phyloP scores from a whole-genome alignment of 1,140 invertebrate species.

The Tribolium madens region DNA sequence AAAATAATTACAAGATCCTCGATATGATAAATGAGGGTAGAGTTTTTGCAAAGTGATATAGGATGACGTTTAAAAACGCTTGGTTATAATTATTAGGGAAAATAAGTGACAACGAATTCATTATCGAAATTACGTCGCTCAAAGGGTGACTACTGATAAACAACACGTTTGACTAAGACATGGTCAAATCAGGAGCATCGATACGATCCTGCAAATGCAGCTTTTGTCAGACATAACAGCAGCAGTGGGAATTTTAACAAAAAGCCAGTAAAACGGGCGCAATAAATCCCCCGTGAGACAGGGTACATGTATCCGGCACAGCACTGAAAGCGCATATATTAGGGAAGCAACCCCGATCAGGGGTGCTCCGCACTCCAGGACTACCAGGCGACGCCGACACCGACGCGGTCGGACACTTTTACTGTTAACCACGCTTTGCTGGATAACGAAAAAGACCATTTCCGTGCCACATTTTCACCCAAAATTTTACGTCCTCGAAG shows the following conservation, averaged over 20 bases:
- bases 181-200: conserved; percentile 8
- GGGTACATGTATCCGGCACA: conserved; percentile 54
- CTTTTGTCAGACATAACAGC: conserved; percentile 52
- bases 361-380: neutral
- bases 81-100: conserved; percentile 41
- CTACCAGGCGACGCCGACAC: conserved; percentile 20
- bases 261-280: conserved; percentile 53
- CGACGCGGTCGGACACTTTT: conserved; percentile 31
- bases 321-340: conserved; percentile 55
- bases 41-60: conserved; percentile 40
- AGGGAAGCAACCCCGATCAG: conserved; percentile 35
- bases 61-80: conserved; percentile 40
- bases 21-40: conserved; percentile 43
- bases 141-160: conserved; percentile 9
- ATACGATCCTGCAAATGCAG: conserved; percentile 46
- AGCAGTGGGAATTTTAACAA: conserved; percentile 55
- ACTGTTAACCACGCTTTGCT: conserved; percentile 35
- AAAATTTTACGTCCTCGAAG: conserved; percentile 6
- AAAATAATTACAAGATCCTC: conserved; percentile 21
- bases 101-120: conserved; percentile 30
- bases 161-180: conserved; percentile 1
- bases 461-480: conserved; percentile 32
- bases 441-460: conserved; percentile 30
- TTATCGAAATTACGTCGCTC: conserved; percentile 12
- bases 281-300: conserved; percentile 52